Percentiles rank a stretch among this genome's conserved stretches.
phyloP scores from a whole-genome alignment of 64 coral and sea anemone species.

The Montipora efflorescens region DNA sequence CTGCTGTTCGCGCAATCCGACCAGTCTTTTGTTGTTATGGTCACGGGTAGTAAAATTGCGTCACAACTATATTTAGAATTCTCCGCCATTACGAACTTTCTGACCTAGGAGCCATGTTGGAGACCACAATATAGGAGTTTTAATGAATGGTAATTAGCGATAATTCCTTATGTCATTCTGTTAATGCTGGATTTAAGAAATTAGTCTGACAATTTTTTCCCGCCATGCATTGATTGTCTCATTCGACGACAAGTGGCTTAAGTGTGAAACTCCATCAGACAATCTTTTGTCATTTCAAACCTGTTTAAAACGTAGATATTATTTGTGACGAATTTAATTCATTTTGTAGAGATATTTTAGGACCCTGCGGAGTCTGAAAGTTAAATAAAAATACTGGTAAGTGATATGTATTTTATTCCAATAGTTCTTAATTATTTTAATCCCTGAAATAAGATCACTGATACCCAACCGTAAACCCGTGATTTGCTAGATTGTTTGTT shows the following conservation, averaged over 20 bases:
- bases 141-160: conserved; percentile 48
- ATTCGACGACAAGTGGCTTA: background rate
- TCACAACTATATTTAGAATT: conserved; percentile 55
- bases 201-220: background rate
- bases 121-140: background rate
- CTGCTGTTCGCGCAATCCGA: background rate
- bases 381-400: background rate
- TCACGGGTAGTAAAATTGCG: conserved; percentile 16
- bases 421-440: background rate
- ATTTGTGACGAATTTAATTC: background rate
- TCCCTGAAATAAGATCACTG: background rate
- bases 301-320: background rate
- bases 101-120: conserved; percentile 7
- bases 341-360: conserved; percentile 28
- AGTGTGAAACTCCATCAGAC: background rate
- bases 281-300: conserved; percentile 35
- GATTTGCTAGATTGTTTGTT: background rate
- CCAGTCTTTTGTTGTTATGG: conserved; percentile 10
- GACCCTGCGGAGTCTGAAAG: background rate
- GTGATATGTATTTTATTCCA: background rate
- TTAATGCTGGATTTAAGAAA: background rate
- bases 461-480: background rate
- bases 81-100: conserved; percentile 41
- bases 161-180: background rate
- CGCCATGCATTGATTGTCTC: background rate